phyloP scores from a whole-genome alignment of 2,888 invertebrate genomes.

The Imbricaverruca yamaguchii region DNA sequence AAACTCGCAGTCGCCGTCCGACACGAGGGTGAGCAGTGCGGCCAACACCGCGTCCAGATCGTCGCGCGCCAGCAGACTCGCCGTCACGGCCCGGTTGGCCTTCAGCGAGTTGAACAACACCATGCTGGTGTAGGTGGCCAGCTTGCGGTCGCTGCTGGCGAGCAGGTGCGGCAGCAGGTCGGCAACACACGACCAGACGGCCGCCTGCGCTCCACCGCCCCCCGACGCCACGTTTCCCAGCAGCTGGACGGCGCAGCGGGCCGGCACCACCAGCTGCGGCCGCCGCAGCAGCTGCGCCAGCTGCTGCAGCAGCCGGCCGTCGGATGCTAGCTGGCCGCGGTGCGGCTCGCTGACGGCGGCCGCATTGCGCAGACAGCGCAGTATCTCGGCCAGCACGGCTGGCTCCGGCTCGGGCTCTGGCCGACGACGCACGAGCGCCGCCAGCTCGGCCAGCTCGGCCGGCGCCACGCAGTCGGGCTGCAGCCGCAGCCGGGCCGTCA shows the following conservation, averaged over 20 bases:
- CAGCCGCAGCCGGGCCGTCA: slow-evolving; percentile 29
- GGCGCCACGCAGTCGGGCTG: slow-evolving; percentile 32
- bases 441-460: slow-evolving; percentile 29
- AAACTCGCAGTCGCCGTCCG: neutral
- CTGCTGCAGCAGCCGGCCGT: slow-evolving; percentile 43
- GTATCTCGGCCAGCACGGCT: slow-evolving; percentile 82
- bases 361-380: slow-evolving; percentile 83
- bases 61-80: neutral
- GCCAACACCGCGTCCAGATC: neutral
- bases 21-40: neutral
- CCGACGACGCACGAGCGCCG: slow-evolving; percentile 22
- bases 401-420: slow-evolving; percentile 57
- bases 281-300: slow-evolving; percentile 47
- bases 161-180: slow-evolving; percentile 76
- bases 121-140: slow-evolving; percentile 84
- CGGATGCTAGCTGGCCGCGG: slow-evolving; percentile 85
- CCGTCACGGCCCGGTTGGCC: neutral
- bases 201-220: slow-evolving; percentile 67
- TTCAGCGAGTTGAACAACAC: slow-evolving; percentile 44
- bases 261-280: slow-evolving; percentile 47
- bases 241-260: slow-evolving; percentile 76
- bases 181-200: slow-evolving; percentile 70
- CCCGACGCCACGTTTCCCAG: slow-evolving; percentile 74
- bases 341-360: slow-evolving; percentile 79
- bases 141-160: slow-evolving; percentile 72